Conservation (phyloP, 37 sponge, comb jelly and placozoan genomes). For the Mnemiopsis leidyi region DNA sequence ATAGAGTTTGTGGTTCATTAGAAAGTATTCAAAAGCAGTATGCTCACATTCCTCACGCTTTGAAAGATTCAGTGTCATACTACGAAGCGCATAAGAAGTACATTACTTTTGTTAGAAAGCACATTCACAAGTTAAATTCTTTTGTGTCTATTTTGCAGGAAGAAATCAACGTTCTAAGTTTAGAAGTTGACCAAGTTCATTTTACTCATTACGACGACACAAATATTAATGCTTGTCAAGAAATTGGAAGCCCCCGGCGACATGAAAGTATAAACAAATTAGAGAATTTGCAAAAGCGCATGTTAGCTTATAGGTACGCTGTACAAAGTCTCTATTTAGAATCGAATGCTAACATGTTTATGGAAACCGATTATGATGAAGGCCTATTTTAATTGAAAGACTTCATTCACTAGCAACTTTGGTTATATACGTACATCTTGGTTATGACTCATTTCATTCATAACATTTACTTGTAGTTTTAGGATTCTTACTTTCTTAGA, state of each 20-base stretch:
- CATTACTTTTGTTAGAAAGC: neutral
- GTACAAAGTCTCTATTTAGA: neutral
- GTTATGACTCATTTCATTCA: too few relatives aligned
- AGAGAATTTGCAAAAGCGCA: neutral
- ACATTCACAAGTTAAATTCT: neutral
- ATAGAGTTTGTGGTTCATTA: neutral
- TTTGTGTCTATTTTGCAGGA: neutral
- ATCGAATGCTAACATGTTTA: neutral
- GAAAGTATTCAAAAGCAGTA: constrained; percentile 3
- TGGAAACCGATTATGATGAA: constrained; percentile 1
- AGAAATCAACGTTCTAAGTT: neutral
- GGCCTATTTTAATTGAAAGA: constrained; percentile 15
- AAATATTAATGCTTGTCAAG: neutral
- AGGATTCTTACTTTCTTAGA: too few relatives aligned
- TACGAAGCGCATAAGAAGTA: neutral
- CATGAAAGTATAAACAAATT: neutral
- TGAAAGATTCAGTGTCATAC: neutral
- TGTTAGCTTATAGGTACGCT: neutral
- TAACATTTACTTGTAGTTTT: too few relatives aligned
- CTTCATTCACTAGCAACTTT: too few relatives aligned
- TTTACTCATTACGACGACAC: neutral
- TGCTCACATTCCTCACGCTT: neutral
- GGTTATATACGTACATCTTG: too few relatives aligned
- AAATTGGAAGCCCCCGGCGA: neutral
- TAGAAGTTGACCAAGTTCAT: neutral